Base-by-base conservation (phyloP, 1,140 invertebrate genomes). In the Pectinophora gossypiella region DNA sequence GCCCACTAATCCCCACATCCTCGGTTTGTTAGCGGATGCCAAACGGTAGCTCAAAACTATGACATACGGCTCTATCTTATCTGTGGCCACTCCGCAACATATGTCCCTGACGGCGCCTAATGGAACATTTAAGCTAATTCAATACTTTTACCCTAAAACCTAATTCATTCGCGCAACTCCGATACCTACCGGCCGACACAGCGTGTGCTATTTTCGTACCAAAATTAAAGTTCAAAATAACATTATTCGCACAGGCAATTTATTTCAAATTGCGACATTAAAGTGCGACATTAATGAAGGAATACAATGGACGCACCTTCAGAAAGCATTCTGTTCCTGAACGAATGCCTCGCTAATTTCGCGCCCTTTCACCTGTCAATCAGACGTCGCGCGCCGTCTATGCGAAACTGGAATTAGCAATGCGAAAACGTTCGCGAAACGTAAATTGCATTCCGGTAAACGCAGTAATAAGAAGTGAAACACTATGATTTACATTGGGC, bases 21-120 rank as follows among this genome's bases (percentile, higher is more conserved):
- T 70, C 59, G 60, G 59, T 73, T 64, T 76, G 76, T 75, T 59
- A 46, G 60, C 67, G 59, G 68, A 78, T 75, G 73, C 72, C 71
- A 76, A 82, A 85, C 82, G 76, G 78, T 82, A 84, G 82, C 77
- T 64, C 45, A 66, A 50, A 71, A 68, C 69, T 76, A 82, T 73
- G 76, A 86, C 82, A 86, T 84, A 86, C 72, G 76, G 76, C 66
- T 81, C 72, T 86, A 84, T 85, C 82, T 85, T 85, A 85, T 85
- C 82, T 76, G 52, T 71, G 72, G 58, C 76, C 77, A 85, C 79
- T 85, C 68, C 56, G 63, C 59, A 67, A 69, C 82, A 84, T 84
- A 85, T 85, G 82, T 74, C 71, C 68, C 50, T 47, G 19, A 61
- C 64, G 63, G 53, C 67, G 69, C 63, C 63, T 85, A 85, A 85